Evolutionary conservation across 2,113 vertebrate species (phyloP).

Genomic region (Murina feae): DNA sequence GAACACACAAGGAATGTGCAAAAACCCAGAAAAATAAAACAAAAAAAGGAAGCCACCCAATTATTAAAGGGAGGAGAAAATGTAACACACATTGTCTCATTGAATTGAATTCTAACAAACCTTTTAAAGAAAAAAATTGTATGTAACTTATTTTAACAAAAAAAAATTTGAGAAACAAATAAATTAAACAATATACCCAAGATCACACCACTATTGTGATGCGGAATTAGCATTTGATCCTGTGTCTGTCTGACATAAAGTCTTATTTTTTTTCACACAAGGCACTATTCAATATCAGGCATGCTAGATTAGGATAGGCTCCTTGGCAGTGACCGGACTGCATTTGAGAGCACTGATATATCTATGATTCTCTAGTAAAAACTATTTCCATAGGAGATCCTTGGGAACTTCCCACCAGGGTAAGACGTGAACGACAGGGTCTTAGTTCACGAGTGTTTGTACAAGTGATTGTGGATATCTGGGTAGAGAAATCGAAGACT

Average conservation of each 20-base stretch:
- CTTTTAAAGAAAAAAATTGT: not conserved
- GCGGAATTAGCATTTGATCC: not conserved
- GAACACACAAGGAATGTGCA: not conserved
- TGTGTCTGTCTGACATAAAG: not conserved
- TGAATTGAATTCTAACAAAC: not conserved
- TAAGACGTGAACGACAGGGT: not conserved
- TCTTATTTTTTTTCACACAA: not conserved
- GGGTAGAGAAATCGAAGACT: no score
- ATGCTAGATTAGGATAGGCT: not conserved
- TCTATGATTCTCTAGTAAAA: not conserved
- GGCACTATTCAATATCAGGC: not conserved
- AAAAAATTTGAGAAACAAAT: not conserved
- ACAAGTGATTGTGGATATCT: not conserved
- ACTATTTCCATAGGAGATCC: not conserved
- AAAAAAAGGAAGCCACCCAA: not conserved
- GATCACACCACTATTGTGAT: not conserved
- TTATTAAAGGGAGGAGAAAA: not conserved
- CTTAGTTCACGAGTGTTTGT: not conserved
- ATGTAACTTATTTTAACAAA: not conserved
- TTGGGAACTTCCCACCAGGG: not conserved
- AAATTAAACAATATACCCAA: not conserved
- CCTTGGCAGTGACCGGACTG: not conserved
- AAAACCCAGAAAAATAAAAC: not conserved
- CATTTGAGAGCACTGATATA: not conserved
- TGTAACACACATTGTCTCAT: not conserved